phyloP scores from a whole-genome alignment of 2,797 vertebrate genomes.

The Nyctalus aviator region DNA sequence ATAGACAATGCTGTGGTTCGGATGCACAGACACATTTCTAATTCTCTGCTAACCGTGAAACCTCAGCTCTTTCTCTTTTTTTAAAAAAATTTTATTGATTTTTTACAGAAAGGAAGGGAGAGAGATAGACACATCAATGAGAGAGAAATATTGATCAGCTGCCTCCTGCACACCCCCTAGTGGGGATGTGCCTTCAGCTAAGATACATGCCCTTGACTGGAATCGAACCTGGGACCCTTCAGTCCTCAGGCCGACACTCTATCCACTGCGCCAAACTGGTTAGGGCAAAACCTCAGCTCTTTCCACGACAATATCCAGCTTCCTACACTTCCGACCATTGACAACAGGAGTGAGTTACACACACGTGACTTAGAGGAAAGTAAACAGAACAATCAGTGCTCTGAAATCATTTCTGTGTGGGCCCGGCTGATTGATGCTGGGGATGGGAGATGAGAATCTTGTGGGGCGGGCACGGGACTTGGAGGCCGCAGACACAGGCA shows the following conservation, averaged over 20 bases:
- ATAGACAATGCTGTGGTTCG: background rate
- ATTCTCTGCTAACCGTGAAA: background rate
- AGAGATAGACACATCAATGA: no score
- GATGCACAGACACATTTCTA: background rate
- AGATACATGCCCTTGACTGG: no score
- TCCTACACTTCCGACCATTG: background rate
- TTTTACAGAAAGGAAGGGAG: no score
- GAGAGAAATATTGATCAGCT: no score
- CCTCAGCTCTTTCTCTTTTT: background rate
- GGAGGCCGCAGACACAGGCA: constrained; percentile 67
- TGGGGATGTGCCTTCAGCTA: no score
- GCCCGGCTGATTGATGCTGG: background rate
- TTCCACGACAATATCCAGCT: background rate
- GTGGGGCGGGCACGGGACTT: background rate
- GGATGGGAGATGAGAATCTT: constrained; percentile 30
- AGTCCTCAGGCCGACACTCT: no score
- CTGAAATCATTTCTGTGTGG: background rate
- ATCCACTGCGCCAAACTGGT: no score
- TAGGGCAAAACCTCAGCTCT: background rate
- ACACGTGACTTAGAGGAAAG: constrained; percentile 37
- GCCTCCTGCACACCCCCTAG: no score
- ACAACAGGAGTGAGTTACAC: constrained; percentile 11
- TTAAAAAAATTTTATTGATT: no score
- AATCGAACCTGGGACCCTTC: no score
- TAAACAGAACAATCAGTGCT: constrained; percentile 22